Base-by-base conservation (phyloP, 2,113 vertebrate genomes). In the Leucopternis melanops region DNA sequence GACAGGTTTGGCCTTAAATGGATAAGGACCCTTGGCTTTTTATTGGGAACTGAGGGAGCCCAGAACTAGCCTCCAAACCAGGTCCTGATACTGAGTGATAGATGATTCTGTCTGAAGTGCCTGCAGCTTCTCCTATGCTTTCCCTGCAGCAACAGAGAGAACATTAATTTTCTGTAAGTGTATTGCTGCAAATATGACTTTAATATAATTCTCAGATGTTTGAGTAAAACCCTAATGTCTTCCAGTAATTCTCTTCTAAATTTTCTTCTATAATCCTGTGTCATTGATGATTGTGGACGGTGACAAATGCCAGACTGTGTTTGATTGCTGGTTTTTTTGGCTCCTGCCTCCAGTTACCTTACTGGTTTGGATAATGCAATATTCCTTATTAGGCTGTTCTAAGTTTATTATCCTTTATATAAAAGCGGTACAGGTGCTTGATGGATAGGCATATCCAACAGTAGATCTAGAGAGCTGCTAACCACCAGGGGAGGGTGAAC, bases 141-240 rank as follows among this genome's bases (percentile, higher is more conserved):
- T 94, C 50, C 59, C 89, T 78, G 40, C 31, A 95, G 82, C 69
- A 12, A 71, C 63, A 94, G 83, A 93, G 31, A 74, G 91, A 95
- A 81, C 90, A 97, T 97, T 97, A 93, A 97, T 98, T 98, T 97
- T 97, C 92, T 96, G n/a, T 91, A 95, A 97, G 91, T 95, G 42
- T 86, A 90, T 91, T 94, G 94, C 84, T 85, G 94, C 94, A 97
- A 97, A 96, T 96, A 89, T 87, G 88, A 95, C 94, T 95, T 95
- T 97, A 97, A 97, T 97, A 57, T 94, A 93, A 97, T 95, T 97
- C 77, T 96, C 59, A 95, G 88, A 95, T 97, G 87, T 96, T 97
- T 90, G 54, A 92, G 67, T 94, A 95, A 97, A 97, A 95, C 92
- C 67, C 38, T 94, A 92, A 97, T 73, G 97, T 96, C 88, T 96